Percentiles rank a stretch among this genome's conserved stretches.
Evolutionary conservation across 2,113 vertebrate species (phyloP).

Genomic region (Raja brachyura): DNA sequence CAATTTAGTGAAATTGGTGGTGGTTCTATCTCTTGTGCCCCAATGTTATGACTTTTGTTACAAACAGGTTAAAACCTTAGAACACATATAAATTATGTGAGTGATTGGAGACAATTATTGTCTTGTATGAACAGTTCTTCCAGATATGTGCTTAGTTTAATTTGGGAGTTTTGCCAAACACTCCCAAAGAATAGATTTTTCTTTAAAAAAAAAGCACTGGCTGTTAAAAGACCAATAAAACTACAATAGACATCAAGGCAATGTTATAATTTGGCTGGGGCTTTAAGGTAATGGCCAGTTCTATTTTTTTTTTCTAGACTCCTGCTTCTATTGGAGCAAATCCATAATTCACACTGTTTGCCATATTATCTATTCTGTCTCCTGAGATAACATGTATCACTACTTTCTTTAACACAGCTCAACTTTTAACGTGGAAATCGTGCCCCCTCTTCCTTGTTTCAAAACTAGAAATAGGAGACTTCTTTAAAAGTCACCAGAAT

Average conservation of each 20-base stretch:
- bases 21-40: not conserved
- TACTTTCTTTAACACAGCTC: not conserved
- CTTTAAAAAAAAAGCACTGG: not conserved
- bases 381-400: not conserved
- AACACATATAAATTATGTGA: no score
- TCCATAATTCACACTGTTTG: not conserved
- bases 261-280: not conserved
- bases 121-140: not conserved
- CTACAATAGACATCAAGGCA: not conserved
- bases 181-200: not conserved
- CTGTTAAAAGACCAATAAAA: not conserved
- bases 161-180: not conserved
- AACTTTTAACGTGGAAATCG: not conserved
- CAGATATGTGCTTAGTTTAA: not conserved
- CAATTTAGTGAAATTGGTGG: not conserved
- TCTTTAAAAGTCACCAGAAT: not conserved
- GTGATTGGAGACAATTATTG: no score
- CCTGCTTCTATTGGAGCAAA: not conserved
- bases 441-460: not conserved
- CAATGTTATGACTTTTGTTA: not conserved
- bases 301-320: not conserved
- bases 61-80: no score
- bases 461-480: not conserved
- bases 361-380: not conserved
- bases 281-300: not conserved